A percentile compares a stretch with the other conserved stretches of the same genome.
Evolutionary conservation across 2,797 vertebrate species (phyloP).

Genomic region (Octomys mimax): DNA sequence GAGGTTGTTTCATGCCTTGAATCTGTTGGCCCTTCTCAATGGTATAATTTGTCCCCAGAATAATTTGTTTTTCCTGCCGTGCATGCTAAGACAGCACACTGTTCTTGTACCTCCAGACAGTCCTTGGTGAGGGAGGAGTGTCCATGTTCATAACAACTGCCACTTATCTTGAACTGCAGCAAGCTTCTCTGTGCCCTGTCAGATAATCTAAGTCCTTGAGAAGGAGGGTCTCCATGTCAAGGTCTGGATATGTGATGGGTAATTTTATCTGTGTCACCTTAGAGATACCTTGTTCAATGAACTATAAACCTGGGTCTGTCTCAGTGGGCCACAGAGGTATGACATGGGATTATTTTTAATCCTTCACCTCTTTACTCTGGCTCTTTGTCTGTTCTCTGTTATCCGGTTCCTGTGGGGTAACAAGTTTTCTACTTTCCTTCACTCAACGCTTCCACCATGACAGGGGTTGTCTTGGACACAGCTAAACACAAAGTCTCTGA

Average conservation of each 20-base stretch:
- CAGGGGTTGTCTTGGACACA: background rate
- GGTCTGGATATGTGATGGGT: background rate
- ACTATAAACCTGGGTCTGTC: background rate
- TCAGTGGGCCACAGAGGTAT: background rate
- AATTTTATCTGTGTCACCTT: background rate
- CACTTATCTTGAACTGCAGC: background rate
- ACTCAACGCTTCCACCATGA: background rate
- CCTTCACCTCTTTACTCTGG: background rate
- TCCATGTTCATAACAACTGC: background rate
- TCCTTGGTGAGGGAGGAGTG: background rate
- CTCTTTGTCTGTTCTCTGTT: background rate
- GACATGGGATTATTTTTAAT: background rate
- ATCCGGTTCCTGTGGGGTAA: background rate
- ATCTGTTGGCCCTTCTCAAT: accelerated
- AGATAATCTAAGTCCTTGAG: background rate
- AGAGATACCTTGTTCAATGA: background rate
- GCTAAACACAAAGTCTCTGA: background rate
- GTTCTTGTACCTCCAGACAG: background rate
- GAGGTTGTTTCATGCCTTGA: accelerated
- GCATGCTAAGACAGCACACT: background rate
- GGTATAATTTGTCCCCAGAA: background rate
- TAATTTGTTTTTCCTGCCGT: background rate
- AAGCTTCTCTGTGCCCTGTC: background rate
- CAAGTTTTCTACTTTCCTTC: background rate
- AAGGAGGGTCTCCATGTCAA: background rate